Evolutionary conservation across 2,888 invertebrate species (phyloP).

Genomic region (Mythimna albipuncta): DNA sequence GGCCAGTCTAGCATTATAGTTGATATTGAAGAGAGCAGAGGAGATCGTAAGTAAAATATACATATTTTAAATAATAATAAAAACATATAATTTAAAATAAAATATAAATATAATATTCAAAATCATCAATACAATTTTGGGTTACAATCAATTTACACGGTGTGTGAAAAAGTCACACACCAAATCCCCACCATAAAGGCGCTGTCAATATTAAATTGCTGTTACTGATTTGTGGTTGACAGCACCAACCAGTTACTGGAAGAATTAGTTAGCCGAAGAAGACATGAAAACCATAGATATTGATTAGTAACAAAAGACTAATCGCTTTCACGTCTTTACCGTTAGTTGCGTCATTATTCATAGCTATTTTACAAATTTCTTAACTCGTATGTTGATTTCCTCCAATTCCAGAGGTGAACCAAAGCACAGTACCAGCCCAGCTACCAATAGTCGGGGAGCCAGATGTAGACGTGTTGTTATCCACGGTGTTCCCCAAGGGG

Average conservation of each 20-base stretch:
- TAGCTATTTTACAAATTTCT: no score
- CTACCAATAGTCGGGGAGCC: constrained; percentile 96
- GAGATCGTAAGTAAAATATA: constrained; percentile 93
- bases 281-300: not conserved
- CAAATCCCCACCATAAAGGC: not conserved
- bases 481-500: constrained; percentile 95
- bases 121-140: not conserved
- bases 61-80: no score
- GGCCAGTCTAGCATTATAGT: constrained; percentile 97
- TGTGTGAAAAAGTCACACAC: not conserved
- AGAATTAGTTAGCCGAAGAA: not conserved
- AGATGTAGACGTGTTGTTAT: constrained; percentile 93
- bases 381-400: no score
- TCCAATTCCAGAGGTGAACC: constrained; percentile 93
- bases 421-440: constrained; percentile 95
- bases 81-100: no score
- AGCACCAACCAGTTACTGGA: not conserved
- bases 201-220: not conserved
- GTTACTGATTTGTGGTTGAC: not conserved
- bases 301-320: not conserved
- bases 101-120: no score
- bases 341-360: not conserved
- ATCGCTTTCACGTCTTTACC: not conserved
- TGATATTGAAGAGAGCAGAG: constrained; percentile 97
- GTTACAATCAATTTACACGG: no score